A percentile compares a stretch with the other conserved stretches of the same genome.
Conservation (phyloP, 1,140 invertebrate genomes). For the Procambarus clarkii region DNA sequence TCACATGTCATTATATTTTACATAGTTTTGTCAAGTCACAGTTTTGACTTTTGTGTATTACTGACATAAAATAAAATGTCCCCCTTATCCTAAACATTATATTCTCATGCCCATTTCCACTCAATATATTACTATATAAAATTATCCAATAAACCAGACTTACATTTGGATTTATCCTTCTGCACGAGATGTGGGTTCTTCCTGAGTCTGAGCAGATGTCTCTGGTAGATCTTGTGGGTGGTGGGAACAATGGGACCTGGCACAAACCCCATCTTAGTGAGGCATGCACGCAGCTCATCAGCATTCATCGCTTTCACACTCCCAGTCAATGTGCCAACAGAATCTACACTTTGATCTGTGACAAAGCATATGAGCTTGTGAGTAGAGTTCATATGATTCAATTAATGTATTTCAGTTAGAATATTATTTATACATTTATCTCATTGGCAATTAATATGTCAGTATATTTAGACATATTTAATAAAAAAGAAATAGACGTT, state of each 20-base stretch:
- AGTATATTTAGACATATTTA: not conserved
- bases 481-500: not conserved
- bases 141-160: not conserved
- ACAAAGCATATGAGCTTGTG: not conserved
- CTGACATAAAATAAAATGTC: no score
- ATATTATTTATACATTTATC: no score
- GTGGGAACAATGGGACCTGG: constrained; percentile 27
- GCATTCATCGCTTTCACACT: constrained; percentile 50
- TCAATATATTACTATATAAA: not conserved
- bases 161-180: not conserved
- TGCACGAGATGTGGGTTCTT: constrained; percentile 20
- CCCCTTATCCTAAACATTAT: no score
- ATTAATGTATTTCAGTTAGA: no score
- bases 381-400: no score
- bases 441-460: no score
- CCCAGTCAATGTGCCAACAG: constrained; percentile 40
- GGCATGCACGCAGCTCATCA: constrained; percentile 25
- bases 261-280: constrained; percentile 14
- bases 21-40: no score
- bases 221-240: constrained; percentile 52
- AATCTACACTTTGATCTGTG: constrained; percentile 28
- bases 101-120: no score
- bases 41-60: no score
- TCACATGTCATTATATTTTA: no score
- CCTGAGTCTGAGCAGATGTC: constrained; percentile 46